Percentiles rank a stretch among this genome's conserved stretches.
These are phyloP conservation scores for Parasteatoda tepidariorum DNA, from an alignment of 1,140 invertebrate genomes.

Conservation along the genomic window DNA sequence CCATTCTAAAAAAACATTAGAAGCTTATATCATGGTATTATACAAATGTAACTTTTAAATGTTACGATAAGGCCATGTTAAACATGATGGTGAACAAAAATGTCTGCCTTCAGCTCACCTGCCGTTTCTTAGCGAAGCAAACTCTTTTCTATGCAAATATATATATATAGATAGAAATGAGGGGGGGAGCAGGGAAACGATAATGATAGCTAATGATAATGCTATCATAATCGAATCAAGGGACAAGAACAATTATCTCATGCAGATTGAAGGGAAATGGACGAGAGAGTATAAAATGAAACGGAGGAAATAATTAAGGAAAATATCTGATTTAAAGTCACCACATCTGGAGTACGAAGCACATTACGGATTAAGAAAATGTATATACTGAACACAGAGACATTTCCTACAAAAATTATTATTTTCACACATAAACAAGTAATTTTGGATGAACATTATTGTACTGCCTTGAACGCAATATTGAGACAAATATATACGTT, in stretches of 20 bases:
- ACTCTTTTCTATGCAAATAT: constrained; percentile 46
- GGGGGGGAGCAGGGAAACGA: constrained; percentile 45
- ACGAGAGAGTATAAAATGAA: background rate
- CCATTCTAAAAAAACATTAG: no score
- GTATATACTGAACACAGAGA: no score
- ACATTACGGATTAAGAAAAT: no score
- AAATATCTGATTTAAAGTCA: background rate
- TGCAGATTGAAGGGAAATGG: constrained; percentile 47
- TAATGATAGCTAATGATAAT: constrained; percentile 58
- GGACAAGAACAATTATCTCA: constrained; percentile 38
- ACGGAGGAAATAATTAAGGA: background rate
- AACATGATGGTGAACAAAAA: background rate
- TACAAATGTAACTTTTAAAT: no score
- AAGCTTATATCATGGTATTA: no score
- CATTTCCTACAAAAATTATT: no score
- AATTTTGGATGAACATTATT: no score
- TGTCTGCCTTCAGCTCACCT: background rate
- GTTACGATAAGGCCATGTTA: no score
- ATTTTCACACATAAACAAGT: no score
- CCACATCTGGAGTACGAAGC: background rate
- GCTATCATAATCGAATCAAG: constrained; percentile 56
- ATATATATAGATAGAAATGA: no score
- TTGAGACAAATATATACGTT: no score
- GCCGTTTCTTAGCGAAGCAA: background rate
- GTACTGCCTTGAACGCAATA: no score